Conservation (phyloP, 2,797 vertebrate genomes). For the Phalanger gymnotis region DNA sequence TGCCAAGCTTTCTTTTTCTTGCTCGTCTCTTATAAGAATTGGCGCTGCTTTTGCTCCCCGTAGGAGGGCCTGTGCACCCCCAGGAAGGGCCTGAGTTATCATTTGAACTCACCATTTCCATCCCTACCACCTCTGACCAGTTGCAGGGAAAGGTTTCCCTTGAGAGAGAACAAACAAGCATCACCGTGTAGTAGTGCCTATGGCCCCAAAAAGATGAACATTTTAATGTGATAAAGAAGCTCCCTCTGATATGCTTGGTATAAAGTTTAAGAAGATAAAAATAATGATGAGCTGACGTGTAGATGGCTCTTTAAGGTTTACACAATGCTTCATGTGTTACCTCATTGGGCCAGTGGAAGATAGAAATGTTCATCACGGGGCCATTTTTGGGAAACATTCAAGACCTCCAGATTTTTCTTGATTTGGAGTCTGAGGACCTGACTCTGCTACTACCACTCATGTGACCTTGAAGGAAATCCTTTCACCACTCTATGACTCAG, state of each 20-base stretch:
- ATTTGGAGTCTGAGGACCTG: not conserved
- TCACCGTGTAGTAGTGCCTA: not conserved
- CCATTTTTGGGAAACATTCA: not conserved
- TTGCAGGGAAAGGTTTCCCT: not conserved
- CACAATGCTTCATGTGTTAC: not conserved
- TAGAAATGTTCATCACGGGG: not conserved
- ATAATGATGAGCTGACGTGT: not conserved
- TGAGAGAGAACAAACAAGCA: not conserved
- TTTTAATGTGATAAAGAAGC: not conserved
- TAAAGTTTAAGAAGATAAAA: not conserved
- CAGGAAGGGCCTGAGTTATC: not conserved
- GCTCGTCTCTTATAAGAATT: not conserved
- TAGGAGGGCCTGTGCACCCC: not conserved
- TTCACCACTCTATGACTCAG: not conserved
- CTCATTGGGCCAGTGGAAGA: not conserved
- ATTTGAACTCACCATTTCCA: not conserved
- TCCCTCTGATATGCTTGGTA: not conserved
- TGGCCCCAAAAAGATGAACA: not conserved
- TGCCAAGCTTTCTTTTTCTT: not conserved
- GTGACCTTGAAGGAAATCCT: not conserved
- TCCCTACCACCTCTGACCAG: not conserved
- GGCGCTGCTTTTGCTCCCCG: not conserved
- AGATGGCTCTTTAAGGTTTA: not conserved
- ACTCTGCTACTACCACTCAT: not conserved
- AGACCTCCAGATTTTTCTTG: not conserved